Evolutionary conservation across 2,888 invertebrate species (phyloP).

Genomic region (Hydrotaea diabolus): DNA sequence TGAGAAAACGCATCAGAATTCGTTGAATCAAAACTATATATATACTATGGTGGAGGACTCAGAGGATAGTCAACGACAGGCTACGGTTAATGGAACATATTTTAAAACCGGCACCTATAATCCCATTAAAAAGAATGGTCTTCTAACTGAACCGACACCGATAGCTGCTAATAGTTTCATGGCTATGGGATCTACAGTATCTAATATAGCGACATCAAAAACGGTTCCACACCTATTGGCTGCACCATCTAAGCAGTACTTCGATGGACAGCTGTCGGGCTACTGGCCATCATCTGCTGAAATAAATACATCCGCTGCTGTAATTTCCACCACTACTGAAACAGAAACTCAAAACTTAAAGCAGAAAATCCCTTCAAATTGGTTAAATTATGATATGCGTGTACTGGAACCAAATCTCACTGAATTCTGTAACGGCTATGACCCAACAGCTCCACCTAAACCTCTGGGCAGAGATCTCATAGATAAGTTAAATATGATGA

Average conservation of each 20-base stretch:
- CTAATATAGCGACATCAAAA: constrained; percentile 6
- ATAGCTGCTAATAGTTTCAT: constrained; percentile 9
- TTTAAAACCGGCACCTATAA: constrained; percentile 80
- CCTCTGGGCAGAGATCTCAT: constrained; percentile 73
- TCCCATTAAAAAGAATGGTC: constrained; percentile 75
- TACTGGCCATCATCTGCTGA: constrained; percentile 58
- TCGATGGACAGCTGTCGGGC: constrained; percentile 66
- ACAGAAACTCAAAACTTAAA: constrained; percentile 68
- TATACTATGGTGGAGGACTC: constrained; percentile 79
- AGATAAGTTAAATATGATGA: constrained; percentile 73
- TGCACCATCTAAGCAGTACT: constrained; percentile 62
- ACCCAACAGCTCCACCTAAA: constrained; percentile 69
- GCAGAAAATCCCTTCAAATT: constrained; percentile 66
- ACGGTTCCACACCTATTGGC: constrained; percentile 15
- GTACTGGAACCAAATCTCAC: constrained; percentile 72
- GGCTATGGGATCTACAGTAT: constrained; percentile 4
- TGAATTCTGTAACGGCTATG: constrained; percentile 70
- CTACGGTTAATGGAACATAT: constrained; percentile 78
- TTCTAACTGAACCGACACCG: constrained; percentile 44
- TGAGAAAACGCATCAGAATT: constrained; percentile 66
- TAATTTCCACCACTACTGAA: constrained; percentile 18
- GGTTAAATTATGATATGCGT: constrained; percentile 72
- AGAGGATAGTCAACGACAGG: constrained; percentile 77
- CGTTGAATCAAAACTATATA: constrained; percentile 74
- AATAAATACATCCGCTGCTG: constrained; percentile 20